A percentile compares a stretch with the other conserved stretches of the same genome.
These are phyloP conservation scores for Musca domestica DNA, from an alignment of 1,140 invertebrate genomes.

Conservation along the genomic window DNA sequence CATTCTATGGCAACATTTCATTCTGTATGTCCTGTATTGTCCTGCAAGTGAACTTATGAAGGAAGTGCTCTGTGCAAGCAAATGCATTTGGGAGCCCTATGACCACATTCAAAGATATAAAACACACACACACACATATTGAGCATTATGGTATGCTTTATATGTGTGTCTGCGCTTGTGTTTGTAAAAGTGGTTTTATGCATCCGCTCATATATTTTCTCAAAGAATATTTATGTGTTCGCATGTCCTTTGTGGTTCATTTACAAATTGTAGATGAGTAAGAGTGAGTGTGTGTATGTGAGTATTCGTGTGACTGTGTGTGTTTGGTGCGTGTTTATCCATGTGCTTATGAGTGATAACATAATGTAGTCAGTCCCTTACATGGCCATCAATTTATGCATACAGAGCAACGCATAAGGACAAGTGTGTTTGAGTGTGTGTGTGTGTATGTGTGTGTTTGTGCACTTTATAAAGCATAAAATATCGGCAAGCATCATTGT, in stretches of 20 bases:
- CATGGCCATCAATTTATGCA: not conserved
- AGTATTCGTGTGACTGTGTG: too few relatives aligned
- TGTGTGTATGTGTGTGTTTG: too few relatives aligned
- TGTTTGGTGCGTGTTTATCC: too few relatives aligned
- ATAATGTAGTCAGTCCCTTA: not conserved
- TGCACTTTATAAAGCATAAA: too few relatives aligned
- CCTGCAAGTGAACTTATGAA: not conserved
- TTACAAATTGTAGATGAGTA: conserved; percentile 13
- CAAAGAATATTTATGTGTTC: conserved; percentile 23
- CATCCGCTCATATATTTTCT: not conserved
- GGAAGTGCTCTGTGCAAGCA: not conserved
- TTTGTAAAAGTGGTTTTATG: not conserved
- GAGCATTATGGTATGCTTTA: not conserved
- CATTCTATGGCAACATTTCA: not conserved
- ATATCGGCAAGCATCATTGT: too few relatives aligned
- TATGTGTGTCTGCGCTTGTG: not conserved
- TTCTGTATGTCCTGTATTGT: conserved; percentile 1
- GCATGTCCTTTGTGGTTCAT: conserved; percentile 23
- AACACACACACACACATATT: not conserved
- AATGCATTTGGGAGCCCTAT: not conserved
- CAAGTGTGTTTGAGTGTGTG: too few relatives aligned
- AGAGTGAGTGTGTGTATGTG: too few relatives aligned
- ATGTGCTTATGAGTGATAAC: conserved; percentile 27
- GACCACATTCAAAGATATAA: too few relatives aligned
- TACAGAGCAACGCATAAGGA: not conserved